Conservation (phyloP, 1,140 invertebrate genomes). For the Drosophila lacertosa region DNA sequence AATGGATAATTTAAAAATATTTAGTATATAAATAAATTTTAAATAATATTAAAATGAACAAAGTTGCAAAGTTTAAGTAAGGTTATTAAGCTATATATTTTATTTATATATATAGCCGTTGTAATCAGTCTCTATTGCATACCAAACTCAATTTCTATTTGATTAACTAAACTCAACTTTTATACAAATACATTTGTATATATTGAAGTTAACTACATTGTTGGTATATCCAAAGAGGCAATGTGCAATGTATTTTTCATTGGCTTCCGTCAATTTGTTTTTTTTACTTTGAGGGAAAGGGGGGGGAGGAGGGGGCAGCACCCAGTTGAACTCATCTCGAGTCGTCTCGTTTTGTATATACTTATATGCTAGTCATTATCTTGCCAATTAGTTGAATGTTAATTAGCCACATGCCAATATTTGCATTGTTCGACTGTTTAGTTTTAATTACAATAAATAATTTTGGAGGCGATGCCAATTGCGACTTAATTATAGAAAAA, state of each 20-base stretch:
- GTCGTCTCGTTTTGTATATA: conserved; percentile 4
- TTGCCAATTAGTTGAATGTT: conserved; percentile 62
- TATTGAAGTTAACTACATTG: conserved; percentile 3
- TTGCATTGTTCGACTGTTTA: conserved; percentile 55
- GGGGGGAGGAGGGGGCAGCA: conserved; percentile 7
- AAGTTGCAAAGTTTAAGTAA: no score
- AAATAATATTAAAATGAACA: no score
- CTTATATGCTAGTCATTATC: conserved; percentile 52
- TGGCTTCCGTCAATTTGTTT: conserved; percentile 29
- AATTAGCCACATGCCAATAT: conserved; percentile 62
- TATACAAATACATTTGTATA: neutral
- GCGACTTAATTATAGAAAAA: conserved; percentile 38
- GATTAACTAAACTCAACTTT: neutral
- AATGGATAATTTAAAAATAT: no score
- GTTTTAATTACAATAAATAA: conserved; percentile 48
- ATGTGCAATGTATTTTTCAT: conserved; percentile 27
- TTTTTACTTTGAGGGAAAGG: neutral
- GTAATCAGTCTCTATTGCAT: no score
- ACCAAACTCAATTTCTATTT: conserved; percentile 21
- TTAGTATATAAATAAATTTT: no score
- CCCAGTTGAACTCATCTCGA: neutral
- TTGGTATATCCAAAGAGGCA: neutral
- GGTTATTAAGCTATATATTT: no score
- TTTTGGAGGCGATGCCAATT: conserved; percentile 36
- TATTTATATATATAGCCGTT: no score